A percentile compares a stretch with the other conserved stretches of the same genome.
Evolutionary conservation across 2,797 vertebrate genomes (phyloP).

Genomic region (Brachyalestes nurse): DNA sequence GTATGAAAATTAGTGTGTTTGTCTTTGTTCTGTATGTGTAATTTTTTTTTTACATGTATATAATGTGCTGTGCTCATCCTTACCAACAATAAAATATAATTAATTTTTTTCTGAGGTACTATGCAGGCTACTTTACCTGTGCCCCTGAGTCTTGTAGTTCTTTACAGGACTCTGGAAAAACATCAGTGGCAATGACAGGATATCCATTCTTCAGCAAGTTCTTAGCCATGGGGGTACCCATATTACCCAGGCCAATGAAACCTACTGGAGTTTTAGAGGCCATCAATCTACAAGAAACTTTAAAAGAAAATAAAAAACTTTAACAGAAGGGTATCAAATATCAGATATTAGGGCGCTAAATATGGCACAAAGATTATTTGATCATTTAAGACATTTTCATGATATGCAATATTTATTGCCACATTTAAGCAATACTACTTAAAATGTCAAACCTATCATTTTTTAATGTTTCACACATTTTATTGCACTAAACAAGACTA

Average conservation of each 20-base stretch:
- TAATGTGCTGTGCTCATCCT: neutral
- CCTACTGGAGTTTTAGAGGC: slow-evolving; percentile 96
- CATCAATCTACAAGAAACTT: slow-evolving; percentile 90
- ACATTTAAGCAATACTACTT: too few relatives aligned
- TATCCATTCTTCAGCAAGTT: slow-evolving; percentile 95
- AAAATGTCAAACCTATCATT: too few relatives aligned
- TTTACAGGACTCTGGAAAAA: slow-evolving; percentile 95
- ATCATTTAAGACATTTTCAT: too few relatives aligned
- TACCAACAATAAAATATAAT: too few relatives aligned
- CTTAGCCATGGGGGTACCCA: slow-evolving; percentile 98
- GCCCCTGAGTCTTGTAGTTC: slow-evolving; percentile 92
- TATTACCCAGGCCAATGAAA: slow-evolving; percentile 95
- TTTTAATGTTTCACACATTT: too few relatives aligned
- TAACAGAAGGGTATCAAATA: neutral
- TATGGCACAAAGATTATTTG: too few relatives aligned
- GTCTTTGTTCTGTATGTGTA: too few relatives aligned
- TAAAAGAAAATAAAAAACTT: slow-evolving; percentile 40
- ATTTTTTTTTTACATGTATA: neutral
- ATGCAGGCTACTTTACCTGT: slow-evolving; percentile 79
- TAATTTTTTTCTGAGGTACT: neutral
- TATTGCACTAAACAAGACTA: too few relatives aligned
- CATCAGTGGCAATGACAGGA: slow-evolving; percentile 91
- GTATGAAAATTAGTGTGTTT: too few relatives aligned
- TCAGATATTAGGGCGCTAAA: too few relatives aligned
- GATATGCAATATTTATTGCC: too few relatives aligned